Base-by-base conservation (phyloP, 30 jellyfish, hydroid and myxozoan species). In the Cassiopea xamachana region DNA sequence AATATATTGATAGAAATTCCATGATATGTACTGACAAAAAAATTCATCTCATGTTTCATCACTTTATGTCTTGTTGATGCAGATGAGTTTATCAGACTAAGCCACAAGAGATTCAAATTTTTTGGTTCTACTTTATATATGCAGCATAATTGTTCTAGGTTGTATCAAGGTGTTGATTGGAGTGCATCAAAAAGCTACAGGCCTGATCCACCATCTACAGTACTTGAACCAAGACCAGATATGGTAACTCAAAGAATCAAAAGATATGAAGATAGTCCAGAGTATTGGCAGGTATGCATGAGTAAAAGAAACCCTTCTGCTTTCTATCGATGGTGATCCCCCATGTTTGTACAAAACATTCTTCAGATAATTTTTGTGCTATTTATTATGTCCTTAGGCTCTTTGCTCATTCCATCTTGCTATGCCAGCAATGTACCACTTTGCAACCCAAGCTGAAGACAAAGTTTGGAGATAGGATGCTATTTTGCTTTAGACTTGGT, bases 221-320 rank as follows among this genome's bases (percentile, higher is more conserved):
- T 74, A 9, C 68, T 82, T 14, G 97, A 83, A 48, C 87, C 84
- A 39, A 72, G 93, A 68, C 97, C 97, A 60, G 97, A 90, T 67
- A 78, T 90, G 91, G 97, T 90, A 17, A 71, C 93, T 1, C 93
- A 90, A 84, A 75, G 88, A 55, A 81, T 84, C 1, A 64, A 81
- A 75, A 84, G 97, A 78, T 90, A 82, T 67, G 93, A 90, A 58
- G 90, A 79, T 7, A 83, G 43, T 46, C 92, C 97, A 19, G 97
- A 90, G 60, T 59, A 12, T 14, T 90, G 97, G 97, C 97, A 90
- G 97, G 97, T 90, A 82, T n/a, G n/a, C n/a, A n/a, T n/a, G n/a
- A n/a, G n/a, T n/a, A n/a, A n/a, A n/a, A n/a, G n/a, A n/a, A n/a
- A n/a, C n/a, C n/a, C n/a, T n/a, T n/a, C n/a, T n/a, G n/a, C n/a